Conservation (phyloP, 2,113 vertebrate genomes). For the Ctenodactylus gundi region DNA sequence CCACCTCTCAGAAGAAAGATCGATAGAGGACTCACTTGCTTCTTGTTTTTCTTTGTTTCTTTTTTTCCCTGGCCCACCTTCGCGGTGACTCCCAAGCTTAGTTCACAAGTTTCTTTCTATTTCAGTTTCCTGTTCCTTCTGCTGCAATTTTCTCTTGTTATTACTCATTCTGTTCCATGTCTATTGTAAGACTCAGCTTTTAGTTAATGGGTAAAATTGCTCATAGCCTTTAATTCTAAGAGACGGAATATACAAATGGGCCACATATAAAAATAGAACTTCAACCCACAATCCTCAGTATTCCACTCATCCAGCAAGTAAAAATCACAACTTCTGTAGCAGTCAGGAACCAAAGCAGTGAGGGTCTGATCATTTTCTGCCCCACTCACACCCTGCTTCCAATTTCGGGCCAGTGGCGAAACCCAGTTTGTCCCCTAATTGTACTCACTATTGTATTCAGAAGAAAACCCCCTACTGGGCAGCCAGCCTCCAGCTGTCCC, state of each 20-base stretch:
- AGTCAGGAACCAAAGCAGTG: fast-evolving
- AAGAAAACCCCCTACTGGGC: not conserved
- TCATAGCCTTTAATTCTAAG: not conserved
- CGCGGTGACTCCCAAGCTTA: not conserved
- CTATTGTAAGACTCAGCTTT: not conserved
- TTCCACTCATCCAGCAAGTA: not conserved
- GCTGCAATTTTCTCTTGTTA: not conserved
- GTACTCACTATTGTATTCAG: fast-evolving
- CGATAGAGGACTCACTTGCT: not conserved
- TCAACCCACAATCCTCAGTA: not conserved
- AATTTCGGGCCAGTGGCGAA: not conserved
- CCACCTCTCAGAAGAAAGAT: not conserved
- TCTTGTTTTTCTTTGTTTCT: not conserved
- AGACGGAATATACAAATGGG: not conserved
- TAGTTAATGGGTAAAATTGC: not conserved
- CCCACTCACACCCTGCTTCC: not conserved
- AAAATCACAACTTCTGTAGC: not conserved
- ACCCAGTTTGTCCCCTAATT: not conserved
- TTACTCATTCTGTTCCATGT: not conserved
- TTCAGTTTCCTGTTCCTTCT: not conserved
- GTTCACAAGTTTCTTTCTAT: not conserved
- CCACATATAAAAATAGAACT: not conserved
- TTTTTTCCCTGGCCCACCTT: not conserved
- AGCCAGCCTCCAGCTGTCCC: not conserved
- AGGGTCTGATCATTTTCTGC: not conserved